Evolutionary conservation across 2,888 invertebrate genomes (phyloP), one percentile per base, ranked within the genome.

Genomic region (Cheiracanthium punctorium): DNA sequence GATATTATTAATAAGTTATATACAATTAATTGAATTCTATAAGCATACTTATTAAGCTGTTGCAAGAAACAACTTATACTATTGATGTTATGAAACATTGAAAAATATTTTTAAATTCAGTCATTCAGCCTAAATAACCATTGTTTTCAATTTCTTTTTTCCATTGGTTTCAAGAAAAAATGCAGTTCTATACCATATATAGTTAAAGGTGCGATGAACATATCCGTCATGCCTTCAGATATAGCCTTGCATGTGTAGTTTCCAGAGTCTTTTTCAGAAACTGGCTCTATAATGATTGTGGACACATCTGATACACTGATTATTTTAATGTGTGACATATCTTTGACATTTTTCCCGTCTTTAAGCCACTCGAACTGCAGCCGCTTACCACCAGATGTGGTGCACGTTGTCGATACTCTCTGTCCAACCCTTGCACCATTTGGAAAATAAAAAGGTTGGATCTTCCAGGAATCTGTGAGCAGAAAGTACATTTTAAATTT

Each of bases 211-310:
- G 81, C 69, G 0, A 58, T 24, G 14, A 32, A 87, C 37, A 48
- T 73, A 20, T 87, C 87, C 2, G 87, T 73, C 41, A 77, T 69
- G 12, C 76, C 77, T 24, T 79, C 81, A 4, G 87, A 81, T 20
- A 29, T 77, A 1, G 74, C 87, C 20, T 67, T 43, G 20, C 87
- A 87, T 0, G 87, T 87, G 12, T 87, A 87, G 43, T 87, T 87
- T 24, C 87, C 87, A 7, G 75, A 65, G 20, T 87, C 87, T 0
- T 30, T 24, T 73, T 87, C 87, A 1, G 76, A 74, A 0, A 87
- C 67, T 0, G 76, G 48, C 17, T 87, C 81, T 10, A 87, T 67
- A n/a, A 77, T 72, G 10, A 87, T 72, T 10, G 76, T 81, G 8
- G 87, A 87, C 24, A 81, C 81, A 41, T 77, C 81, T 32, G 80